phyloP scores from a whole-genome alignment of 2,113 vertebrate species.

The Lepus timidus region DNA sequence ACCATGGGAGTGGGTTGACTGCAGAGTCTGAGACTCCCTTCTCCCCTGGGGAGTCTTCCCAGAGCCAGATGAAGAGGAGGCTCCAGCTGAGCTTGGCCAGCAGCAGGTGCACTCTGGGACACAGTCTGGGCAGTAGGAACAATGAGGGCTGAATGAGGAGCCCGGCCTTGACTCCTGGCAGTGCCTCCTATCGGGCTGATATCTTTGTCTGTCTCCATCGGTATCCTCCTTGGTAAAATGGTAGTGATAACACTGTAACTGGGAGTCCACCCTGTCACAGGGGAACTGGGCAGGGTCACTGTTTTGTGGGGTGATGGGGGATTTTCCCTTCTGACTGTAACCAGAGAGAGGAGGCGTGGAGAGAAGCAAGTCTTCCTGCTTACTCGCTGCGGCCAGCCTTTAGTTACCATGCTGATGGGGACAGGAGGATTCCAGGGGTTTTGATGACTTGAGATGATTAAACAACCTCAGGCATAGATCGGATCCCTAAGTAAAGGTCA shows the following conservation, averaged over 20 bases:
- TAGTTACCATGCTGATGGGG: constrained; percentile 44
- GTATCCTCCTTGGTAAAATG: not conserved
- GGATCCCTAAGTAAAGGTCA: constrained; percentile 76
- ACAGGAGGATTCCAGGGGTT: constrained; percentile 41
- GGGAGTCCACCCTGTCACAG: not conserved
- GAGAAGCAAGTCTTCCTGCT: not conserved
- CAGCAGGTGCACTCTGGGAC: not conserved
- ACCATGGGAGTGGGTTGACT: not conserved
- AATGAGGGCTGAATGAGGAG: not conserved
- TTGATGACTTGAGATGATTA: constrained; percentile 69
- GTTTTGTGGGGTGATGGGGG: not conserved
- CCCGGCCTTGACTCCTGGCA: not conserved
- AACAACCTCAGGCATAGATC: constrained; percentile 74
- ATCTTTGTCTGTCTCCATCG: not conserved
- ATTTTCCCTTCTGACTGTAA: constrained; percentile 4
- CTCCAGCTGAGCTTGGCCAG: not conserved
- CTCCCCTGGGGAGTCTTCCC: not conserved
- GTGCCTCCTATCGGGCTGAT: not conserved
- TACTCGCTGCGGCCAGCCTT: constrained; percentile 36
- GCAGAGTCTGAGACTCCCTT: not conserved
- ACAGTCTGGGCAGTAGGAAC: not conserved
- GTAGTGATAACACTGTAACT: not conserved
- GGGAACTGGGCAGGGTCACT: not conserved
- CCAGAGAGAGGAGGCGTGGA: not conserved
- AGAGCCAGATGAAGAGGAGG: not conserved